Evolutionary conservation across 2,888 invertebrate species (phyloP).

Genomic region (Lycaena phlaeas): DNA sequence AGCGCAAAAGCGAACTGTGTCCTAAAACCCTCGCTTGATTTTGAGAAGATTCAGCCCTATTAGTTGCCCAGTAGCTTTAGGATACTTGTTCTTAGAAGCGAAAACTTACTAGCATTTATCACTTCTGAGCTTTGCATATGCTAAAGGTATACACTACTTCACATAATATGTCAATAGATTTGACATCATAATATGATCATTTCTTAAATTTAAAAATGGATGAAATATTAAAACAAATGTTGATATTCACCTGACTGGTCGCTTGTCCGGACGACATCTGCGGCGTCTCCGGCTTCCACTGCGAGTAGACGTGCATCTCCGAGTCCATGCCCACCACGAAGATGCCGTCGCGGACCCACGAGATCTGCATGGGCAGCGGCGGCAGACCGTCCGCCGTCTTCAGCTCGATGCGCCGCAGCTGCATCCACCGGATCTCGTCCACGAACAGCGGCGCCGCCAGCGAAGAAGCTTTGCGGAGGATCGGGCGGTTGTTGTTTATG

Average conservation of each 20-base stretch:
- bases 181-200: too few species aligned
- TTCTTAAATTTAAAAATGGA: too few species aligned
- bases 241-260: slow-evolving; percentile 40
- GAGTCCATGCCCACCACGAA: slow-evolving; percentile 99
- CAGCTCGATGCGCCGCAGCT: slow-evolving; percentile 89
- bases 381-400: slow-evolving; percentile 96
- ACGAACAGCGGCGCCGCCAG: slow-evolving; percentile 90
- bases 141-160: too few species aligned
- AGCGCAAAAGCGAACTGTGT: too few species aligned
- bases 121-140: too few species aligned
- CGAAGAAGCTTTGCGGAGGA: slow-evolving; percentile 92
- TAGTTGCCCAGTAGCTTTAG: too few species aligned
- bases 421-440: slow-evolving; percentile 98
- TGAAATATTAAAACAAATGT: too few species aligned
- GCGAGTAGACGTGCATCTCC: slow-evolving; percentile 99
- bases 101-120: too few species aligned
- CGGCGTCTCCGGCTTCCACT: slow-evolving; percentile 88
- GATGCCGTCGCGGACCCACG: slow-evolving; percentile 98
- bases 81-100: too few species aligned
- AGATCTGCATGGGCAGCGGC: slow-evolving; percentile 97
- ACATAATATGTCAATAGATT: too few species aligned
- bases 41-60: too few species aligned
- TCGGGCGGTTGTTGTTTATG: slow-evolving; percentile 85
- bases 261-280: slow-evolving; percentile 35
- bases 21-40: too few species aligned